Base-by-base conservation (phyloP, 2,888 invertebrate genomes). In the Parasteatoda lunata region DNA sequence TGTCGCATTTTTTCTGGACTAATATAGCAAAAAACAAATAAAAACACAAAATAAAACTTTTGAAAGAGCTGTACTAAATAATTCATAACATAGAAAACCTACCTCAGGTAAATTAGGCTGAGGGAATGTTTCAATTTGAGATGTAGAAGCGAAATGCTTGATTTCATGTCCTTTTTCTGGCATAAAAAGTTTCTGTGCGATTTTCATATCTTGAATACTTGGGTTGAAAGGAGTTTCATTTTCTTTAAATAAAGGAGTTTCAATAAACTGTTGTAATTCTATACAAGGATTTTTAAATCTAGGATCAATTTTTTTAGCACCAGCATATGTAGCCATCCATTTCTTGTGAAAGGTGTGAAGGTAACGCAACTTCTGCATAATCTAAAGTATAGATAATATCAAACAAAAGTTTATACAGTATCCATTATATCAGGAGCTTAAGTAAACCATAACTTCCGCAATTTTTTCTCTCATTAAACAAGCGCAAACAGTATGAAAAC, bases 191-290 rank as follows among this genome's bases (percentile, higher is more conserved):
- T 89, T 87, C 49, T 88, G 77, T 64, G 89, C 89, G 72, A 48
- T 68, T 69, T 84, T 85, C 76, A 89, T 84, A 66, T 89, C 88
- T 68, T 88, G 77, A n/a, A 84, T 65, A 4, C 72, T 79, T 66
- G 89, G 90, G 47, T 68, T 82, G 71, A 90, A 90, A 13, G 79
- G 77, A 66, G 59, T 64, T 45, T 90, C 89, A 83, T 86, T 78
- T 47, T 87, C 77, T 52, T 72, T 77, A 45, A 89, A 84, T 72
- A 90, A 77, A n/a, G 90, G 90, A 13, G 88, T 86, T 73, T 84
- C 80, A 59, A 90, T 54, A 69, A 71, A 86, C 13, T 88, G 78
- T 15, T 88, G 88, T 8, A 89, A 48, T 30, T 82, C 88, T 66
- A 45, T 78, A 66, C 79, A 82, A 49, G 89, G 89, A 70, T 89